Percentiles rank a stretch among this genome's conserved stretches.
Conservation (phyloP, 2,797 vertebrate genomes). For the Hapalemur alaotrensis region DNA sequence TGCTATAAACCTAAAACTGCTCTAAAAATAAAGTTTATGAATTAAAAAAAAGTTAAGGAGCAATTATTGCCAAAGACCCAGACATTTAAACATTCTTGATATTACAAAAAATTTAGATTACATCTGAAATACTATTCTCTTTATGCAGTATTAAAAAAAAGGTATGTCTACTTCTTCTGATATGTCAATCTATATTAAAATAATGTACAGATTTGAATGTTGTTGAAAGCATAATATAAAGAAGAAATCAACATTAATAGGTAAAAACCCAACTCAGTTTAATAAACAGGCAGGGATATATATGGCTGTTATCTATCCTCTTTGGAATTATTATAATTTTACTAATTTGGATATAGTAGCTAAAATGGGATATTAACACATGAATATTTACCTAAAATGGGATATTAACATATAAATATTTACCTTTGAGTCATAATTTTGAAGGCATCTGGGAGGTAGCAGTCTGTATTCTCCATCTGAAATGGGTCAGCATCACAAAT, state of each 20-base stretch:
- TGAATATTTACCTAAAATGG: constrained; percentile 86
- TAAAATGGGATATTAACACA: not conserved
- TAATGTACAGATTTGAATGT: not conserved
- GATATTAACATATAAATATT: not conserved
- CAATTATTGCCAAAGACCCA: not conserved
- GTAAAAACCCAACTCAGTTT: not conserved
- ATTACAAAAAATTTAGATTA: not conserved
- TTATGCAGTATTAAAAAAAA: not conserved
- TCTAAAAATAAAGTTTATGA: not conserved
- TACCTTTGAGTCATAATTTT: constrained; percentile 99
- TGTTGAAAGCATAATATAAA: not conserved
- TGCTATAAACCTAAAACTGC: not conserved
- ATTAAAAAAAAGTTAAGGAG: not conserved
- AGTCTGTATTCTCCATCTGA: constrained; percentile 99
- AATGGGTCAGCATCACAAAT: constrained; percentile 99
- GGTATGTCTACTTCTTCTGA: not conserved
- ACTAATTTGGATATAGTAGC: not conserved
- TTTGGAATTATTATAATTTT: not conserved
- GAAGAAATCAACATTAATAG: not conserved
- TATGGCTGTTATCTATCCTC: not conserved
- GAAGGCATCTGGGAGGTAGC: constrained; percentile 99
- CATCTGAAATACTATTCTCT: not conserved
- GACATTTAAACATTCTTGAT: not conserved
- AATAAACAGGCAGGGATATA: not conserved
- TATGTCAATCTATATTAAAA: not conserved